Percentiles rank a stretch among this genome's conserved stretches.
These are phyloP conservation scores for Cartodere bifasciata DNA, from an alignment of 2,888 invertebrate genomes.

Conservation along the genomic window DNA sequence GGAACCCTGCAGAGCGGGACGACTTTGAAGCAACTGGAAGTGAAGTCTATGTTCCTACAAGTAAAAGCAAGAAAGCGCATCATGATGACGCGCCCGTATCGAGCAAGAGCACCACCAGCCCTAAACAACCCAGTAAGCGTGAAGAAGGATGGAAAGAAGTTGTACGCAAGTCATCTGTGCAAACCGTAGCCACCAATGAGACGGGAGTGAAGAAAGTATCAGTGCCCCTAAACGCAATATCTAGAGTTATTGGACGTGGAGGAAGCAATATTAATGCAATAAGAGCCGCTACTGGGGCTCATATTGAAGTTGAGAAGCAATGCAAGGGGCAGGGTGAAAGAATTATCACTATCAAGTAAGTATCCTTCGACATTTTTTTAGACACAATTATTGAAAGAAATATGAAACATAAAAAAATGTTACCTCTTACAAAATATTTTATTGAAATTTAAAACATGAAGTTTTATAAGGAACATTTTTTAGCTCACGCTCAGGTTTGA, in stretches of 20 bases:
- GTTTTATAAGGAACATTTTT: too few species aligned
- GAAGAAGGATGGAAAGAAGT: constrained; percentile 98
- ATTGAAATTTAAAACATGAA: too few species aligned
- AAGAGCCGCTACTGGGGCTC: constrained; percentile 89
- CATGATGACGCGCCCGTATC: constrained; percentile 1
- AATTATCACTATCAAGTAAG: constrained; percentile 85
- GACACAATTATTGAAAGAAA: too few species aligned
- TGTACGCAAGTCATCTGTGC: constrained; percentile 67
- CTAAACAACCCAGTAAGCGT: constrained; percentile 53
- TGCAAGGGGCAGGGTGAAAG: constrained; percentile 88
- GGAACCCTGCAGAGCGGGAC: constrained; percentile 61
- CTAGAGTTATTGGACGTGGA: constrained; percentile 92
- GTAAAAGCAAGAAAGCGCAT: constrained; percentile 36
- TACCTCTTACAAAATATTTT: too few species aligned
- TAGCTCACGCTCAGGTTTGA: too few species aligned
- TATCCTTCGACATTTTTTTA: too few species aligned
- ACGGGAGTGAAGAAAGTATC: constrained; percentile 79
- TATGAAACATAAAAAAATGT: too few species aligned
- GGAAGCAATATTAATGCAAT: constrained; percentile 98
- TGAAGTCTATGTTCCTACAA: constrained; percentile 40
- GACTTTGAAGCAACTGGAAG: constrained; percentile 62
- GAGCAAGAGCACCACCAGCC: constrained; percentile 41
- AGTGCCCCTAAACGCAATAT: constrained; percentile 89
- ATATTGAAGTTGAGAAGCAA: constrained; percentile 97
- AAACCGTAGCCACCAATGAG: constrained; percentile 30